Conservation (phyloP, 2,797 vertebrate species). For the Tenualosa ilisha region DNA sequence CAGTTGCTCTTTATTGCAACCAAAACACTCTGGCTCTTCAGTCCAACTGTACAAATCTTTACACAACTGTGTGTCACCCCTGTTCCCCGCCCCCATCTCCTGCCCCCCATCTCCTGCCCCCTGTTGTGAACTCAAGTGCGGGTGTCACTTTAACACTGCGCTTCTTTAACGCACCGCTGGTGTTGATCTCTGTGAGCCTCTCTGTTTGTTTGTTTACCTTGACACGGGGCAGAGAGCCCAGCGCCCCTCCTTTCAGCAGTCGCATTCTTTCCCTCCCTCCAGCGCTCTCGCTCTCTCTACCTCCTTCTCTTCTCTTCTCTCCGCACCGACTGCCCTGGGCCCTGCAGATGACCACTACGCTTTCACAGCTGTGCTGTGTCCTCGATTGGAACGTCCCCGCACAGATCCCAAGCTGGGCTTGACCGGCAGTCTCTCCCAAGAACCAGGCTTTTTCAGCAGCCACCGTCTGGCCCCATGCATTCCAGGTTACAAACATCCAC, state of each 20-base stretch:
- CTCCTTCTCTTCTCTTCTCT: background rate
- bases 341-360: background rate
- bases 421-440: background rate
- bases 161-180: background rate
- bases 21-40: background rate
- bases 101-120: background rate
- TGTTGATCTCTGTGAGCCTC: conserved; percentile 29
- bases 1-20: background rate
- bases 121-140: background rate
- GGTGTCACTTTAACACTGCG: background rate
- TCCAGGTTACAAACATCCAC: conserved; percentile 8
- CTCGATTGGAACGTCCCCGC: background rate
- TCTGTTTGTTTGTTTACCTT: conserved; percentile 55
- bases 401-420: background rate
- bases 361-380: background rate
- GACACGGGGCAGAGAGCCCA: conserved; percentile 36
- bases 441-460: background rate
- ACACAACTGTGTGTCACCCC: background rate
- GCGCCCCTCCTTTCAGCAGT: conserved; percentile 40
- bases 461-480: background rate
- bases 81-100: background rate
- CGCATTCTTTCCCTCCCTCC: conserved; percentile 31
- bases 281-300: background rate
- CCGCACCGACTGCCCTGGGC: background rate
- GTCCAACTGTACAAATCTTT: conserved; percentile 18